Evolutionary conservation across 2,797 vertebrate genomes (phyloP).

Genomic region (Pogonophryne albipinna): DNA sequence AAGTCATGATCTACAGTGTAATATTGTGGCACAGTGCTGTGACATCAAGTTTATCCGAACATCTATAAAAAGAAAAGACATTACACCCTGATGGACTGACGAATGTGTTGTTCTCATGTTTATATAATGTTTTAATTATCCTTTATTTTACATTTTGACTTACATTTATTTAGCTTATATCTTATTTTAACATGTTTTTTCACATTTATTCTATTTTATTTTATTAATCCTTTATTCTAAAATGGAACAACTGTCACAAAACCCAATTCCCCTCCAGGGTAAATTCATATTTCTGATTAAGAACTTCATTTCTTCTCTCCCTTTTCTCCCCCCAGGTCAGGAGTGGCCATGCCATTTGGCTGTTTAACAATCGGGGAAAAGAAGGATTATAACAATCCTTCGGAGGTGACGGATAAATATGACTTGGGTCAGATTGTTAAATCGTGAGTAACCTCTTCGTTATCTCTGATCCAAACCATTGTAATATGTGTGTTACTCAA

Average conservation of each 20-base stretch:
- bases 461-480: neutral
- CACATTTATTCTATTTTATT: too few species aligned
- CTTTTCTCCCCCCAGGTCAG: conserved; percentile 67
- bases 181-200: too few species aligned
- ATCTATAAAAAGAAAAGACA: neutral
- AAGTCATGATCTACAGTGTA: conserved; percentile 48
- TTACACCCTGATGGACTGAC: conserved; percentile 12
- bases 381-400: conserved; percentile 98
- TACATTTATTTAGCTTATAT: too few species aligned
- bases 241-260: too few species aligned
- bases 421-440: conserved; percentile 98
- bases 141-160: too few species aligned
- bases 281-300: too few species aligned
- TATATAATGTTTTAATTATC: too few species aligned
- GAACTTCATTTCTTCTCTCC: conserved; percentile 10
- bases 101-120: conserved; percentile 14
- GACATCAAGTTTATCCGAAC: too few species aligned
- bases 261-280: too few species aligned
- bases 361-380: conserved; percentile 97
- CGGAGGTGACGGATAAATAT: conserved; percentile 98
- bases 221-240: too few species aligned
- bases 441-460: conserved; percentile 89
- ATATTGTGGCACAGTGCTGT: conserved; percentile 38
- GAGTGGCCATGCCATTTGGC: conserved; percentile 96
- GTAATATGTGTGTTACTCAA: neutral